Evolutionary conservation across 2,113 vertebrate genomes (phyloP).

Genomic region (Protobothrops flavoviridis): DNA sequence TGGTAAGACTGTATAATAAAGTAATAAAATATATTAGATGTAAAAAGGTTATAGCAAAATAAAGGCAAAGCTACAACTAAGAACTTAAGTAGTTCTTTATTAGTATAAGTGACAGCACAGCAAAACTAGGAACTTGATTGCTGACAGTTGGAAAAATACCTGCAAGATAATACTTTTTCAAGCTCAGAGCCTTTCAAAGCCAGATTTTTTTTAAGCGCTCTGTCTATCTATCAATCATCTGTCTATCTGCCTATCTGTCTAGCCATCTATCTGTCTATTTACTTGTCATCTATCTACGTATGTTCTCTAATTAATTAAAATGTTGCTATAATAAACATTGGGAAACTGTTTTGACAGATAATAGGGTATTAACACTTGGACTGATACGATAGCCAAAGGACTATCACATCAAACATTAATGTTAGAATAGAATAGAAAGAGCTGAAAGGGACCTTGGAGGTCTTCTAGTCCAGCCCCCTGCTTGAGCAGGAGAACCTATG

Average conservation of each 20-base stretch:
- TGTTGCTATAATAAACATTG: not conserved
- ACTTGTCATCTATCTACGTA: not conserved
- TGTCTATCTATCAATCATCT: too few species aligned
- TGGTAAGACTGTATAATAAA: not conserved
- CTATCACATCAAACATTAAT: not conserved
- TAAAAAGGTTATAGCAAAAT: not conserved
- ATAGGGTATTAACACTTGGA: not conserved
- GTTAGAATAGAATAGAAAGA: too few species aligned
- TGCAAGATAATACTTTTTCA: not conserved
- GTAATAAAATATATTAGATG: not conserved
- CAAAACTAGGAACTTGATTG: not conserved
- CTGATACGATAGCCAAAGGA: not conserved
- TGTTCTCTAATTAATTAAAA: not conserved
- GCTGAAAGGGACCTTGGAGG: too few species aligned
- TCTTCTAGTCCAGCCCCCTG: too few species aligned
- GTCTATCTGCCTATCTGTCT: not conserved
- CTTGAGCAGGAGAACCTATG: too few species aligned
- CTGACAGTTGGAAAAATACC: not conserved
- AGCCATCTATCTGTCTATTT: not conserved
- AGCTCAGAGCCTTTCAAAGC: not conserved
- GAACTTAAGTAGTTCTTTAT: not conserved
- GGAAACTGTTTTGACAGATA: not conserved
- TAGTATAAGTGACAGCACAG: not conserved
- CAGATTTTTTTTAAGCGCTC: not conserved
- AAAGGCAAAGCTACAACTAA: not conserved